Percentiles rank a stretch among this genome's conserved stretches.
phyloP scores from a whole-genome alignment of 2,888 invertebrate species.

The Heliconius erato region DNA sequence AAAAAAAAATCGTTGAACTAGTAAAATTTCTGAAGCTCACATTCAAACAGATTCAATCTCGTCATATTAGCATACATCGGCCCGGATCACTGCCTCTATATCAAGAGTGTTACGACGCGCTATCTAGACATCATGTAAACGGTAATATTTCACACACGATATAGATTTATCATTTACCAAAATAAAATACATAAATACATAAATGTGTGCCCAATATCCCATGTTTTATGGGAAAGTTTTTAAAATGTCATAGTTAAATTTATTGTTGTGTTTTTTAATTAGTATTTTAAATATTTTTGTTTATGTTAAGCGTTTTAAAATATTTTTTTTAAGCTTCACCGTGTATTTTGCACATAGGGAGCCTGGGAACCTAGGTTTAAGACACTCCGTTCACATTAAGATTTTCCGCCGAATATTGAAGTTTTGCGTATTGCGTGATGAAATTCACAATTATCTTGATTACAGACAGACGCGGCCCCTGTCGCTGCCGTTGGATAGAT shows the following conservation, averaged over 20 bases:
- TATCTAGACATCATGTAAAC: slow-evolving; percentile 32
- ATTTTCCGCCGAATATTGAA: background rate
- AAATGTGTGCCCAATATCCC: background rate
- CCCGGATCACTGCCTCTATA: slow-evolving; percentile 32
- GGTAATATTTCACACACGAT: slow-evolving; percentile 45
- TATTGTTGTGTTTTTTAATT: background rate
- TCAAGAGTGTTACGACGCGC: slow-evolving; percentile 31
- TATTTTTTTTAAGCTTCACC: too few species aligned
- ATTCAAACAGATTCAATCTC: too few species aligned
- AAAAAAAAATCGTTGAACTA: background rate
- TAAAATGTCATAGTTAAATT: background rate
- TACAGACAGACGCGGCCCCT: too few species aligned
- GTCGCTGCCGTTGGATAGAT: too few species aligned
- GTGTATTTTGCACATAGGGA: too few species aligned
- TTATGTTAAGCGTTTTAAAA: too few species aligned
- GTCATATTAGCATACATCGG: slow-evolving; percentile 32
- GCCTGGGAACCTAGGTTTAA: too few species aligned
- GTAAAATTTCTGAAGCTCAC: background rate
- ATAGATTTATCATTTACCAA: slow-evolving; percentile 40
- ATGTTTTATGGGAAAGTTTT: slow-evolving; percentile 4
- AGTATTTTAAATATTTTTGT: background rate
- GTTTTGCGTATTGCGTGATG: background rate
- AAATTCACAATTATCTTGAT: too few species aligned
- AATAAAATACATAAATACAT: background rate
- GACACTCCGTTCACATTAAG: too few species aligned